A percentile compares a stretch with the other conserved stretches of the same genome.
Conservation (phyloP, 2,113 vertebrate genomes). For the Semicossyphus pulcher region DNA sequence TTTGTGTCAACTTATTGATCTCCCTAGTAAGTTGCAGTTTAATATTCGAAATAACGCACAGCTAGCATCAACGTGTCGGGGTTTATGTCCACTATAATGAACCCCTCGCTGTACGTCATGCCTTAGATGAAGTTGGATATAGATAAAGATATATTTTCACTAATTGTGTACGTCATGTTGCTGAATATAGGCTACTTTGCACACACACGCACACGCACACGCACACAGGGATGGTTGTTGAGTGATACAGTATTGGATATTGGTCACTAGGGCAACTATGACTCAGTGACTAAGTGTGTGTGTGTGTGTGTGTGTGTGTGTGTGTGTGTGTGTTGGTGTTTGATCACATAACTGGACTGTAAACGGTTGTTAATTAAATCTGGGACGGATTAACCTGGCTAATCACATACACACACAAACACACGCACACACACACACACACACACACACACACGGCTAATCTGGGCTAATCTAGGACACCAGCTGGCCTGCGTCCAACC, state of each 20-base stretch:
- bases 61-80: too few relatives aligned
- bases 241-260: conserved; percentile 20
- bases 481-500: conserved; percentile 51
- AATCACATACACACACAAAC: conserved; percentile 38
- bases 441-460: conserved; percentile 46
- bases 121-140: too few relatives aligned
- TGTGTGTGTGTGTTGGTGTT: not conserved
- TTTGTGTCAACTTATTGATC: too few relatives aligned
- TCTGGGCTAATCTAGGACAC: conserved; percentile 65
- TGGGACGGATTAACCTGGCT: conserved; percentile 48
- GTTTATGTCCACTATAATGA: too few relatives aligned
- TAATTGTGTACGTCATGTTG: too few relatives aligned
- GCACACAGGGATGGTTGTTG: not conserved
- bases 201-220: too few relatives aligned
- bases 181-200: too few relatives aligned
- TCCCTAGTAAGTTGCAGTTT: too few relatives aligned
- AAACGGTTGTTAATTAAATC: conserved; percentile 46
- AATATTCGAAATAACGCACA: too few relatives aligned
- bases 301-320: conserved; percentile 3
- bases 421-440: conserved; percentile 28
- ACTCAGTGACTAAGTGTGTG: conserved; percentile 1
- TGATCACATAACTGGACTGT: conserved; percentile 8
- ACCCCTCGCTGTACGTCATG: too few relatives aligned
- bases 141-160: too few relatives aligned
- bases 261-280: conserved; percentile 16